A percentile compares a stretch with the other conserved stretches of the same genome.
phyloP scores from a whole-genome alignment of 1,140 invertebrate genomes.

The Drosophila nigromelanica region DNA sequence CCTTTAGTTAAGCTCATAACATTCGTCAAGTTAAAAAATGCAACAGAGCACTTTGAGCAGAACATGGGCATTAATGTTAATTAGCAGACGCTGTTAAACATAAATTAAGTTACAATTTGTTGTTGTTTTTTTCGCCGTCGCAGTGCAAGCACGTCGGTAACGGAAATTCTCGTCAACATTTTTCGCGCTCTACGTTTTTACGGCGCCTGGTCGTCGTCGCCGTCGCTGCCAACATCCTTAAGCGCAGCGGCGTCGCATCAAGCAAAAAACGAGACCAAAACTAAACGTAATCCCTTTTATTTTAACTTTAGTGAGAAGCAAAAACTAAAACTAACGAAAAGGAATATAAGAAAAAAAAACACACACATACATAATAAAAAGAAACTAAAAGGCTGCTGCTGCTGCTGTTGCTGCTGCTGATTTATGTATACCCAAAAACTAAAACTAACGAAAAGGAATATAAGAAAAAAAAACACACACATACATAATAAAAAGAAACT shows the following conservation, averaged over 20 bases:
- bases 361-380: slow-evolving; percentile 5
- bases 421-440: slow-evolving; percentile 55
- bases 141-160: slow-evolving; percentile 62
- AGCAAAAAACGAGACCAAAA: slow-evolving; percentile 13
- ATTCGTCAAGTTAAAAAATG: not conserved
- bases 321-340: slow-evolving; percentile 14
- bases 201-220: slow-evolving; percentile 51
- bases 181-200: slow-evolving; percentile 46
- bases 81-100: slow-evolving; percentile 11
- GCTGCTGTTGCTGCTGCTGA: slow-evolving; percentile 15
- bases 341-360: slow-evolving; percentile 15
- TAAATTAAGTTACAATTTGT: slow-evolving; percentile 26
- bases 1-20: slow-evolving; percentile 2
- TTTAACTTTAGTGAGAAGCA: slow-evolving; percentile 2
- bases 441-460: slow-evolving; percentile 29
- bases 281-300: slow-evolving; percentile 50
- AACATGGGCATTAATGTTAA: slow-evolving; percentile 7
- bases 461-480: slow-evolving; percentile 8
- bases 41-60: slow-evolving; percentile 24
- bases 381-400: slow-evolving; percentile 8
- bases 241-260: slow-evolving; percentile 45
- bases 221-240: slow-evolving; percentile 38
- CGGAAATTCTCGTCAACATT: slow-evolving; percentile 52
- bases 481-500: slow-evolving; percentile 13
- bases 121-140: slow-evolving; percentile 39